phyloP scores from a whole-genome alignment of 2,797 vertebrate genomes.

The Phoxinus dragarum region DNA sequence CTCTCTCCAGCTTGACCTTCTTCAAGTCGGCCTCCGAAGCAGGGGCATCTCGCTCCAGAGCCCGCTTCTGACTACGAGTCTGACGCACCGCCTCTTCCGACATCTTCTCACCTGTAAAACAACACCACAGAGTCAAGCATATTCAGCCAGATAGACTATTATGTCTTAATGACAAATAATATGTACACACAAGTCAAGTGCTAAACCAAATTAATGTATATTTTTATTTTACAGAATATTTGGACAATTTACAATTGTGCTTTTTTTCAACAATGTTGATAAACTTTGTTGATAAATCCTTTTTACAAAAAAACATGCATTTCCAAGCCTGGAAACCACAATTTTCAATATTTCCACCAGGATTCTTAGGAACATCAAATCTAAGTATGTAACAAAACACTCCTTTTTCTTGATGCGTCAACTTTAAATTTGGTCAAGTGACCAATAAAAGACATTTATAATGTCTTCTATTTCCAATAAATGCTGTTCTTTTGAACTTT shows the following conservation, averaged over 20 bases:
- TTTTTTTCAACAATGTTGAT: neutral
- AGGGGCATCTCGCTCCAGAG: slow-evolving; percentile 84
- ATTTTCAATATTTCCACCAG: neutral
- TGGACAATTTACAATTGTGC: neutral
- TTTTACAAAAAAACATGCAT: neutral
- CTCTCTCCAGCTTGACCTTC: slow-evolving; percentile 88
- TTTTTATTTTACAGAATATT: neutral
- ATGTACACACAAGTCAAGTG: neutral
- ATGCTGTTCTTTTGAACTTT: neutral
- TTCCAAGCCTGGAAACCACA: neutral
- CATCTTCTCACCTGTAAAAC: slow-evolving; percentile 78
- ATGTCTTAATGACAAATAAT: neutral
- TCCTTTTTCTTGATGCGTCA: neutral
- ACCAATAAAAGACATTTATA: neutral
- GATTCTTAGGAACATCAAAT: neutral
- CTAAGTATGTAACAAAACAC: neutral
- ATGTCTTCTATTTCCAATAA: neutral
- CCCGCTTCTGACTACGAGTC: slow-evolving; percentile 96
- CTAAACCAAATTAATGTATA: neutral
- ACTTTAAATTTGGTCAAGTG: neutral
- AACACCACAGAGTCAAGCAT: slow-evolving; percentile 12
- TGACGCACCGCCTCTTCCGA: slow-evolving; percentile 93
- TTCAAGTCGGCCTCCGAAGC: slow-evolving; percentile 85
- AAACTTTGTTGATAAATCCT: neutral
- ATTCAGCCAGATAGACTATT: neutral